A percentile compares a stretch with the other conserved stretches of the same genome.
Evolutionary conservation across 2,888 invertebrate genomes (phyloP).

Genomic region (Matsumyia berberina): DNA sequence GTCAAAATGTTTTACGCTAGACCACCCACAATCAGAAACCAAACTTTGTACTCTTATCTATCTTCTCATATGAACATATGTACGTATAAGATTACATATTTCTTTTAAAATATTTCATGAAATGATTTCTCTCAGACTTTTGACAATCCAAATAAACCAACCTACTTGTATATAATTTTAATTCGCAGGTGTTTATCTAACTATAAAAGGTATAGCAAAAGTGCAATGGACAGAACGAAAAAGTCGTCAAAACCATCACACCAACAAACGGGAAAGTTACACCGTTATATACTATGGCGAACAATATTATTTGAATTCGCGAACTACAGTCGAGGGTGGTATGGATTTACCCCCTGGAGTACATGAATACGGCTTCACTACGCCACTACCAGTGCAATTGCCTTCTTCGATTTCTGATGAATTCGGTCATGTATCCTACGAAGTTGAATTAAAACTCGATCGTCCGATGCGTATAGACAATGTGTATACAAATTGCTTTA

Average conservation of each 20-base stretch:
- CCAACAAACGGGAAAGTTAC: conserved; percentile 55
- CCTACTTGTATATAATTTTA: no score
- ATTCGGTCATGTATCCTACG: conserved; percentile 56
- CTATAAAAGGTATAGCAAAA: conserved; percentile 77
- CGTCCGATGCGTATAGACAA: conserved; percentile 55
- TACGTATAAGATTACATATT: no score
- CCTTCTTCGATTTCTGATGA: conserved; percentile 75
- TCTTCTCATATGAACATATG: no score
- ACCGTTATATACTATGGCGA: conserved; percentile 66
- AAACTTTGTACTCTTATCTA: no score
- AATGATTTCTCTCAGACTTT: no score
- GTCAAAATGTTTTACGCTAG: no score
- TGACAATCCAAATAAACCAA: no score
- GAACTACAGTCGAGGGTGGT: conserved; percentile 59
- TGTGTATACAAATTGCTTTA: conserved; percentile 48
- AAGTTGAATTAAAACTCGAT: conserved; percentile 65
- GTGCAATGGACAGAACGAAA: conserved; percentile 77
- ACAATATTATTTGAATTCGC: conserved; percentile 74
- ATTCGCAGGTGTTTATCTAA: conserved; percentile 75
- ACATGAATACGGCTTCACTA: conserved; percentile 77
- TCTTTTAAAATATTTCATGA: no score
- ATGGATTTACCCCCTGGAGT: conserved; percentile 74
- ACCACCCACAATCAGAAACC: no score
- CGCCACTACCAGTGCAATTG: conserved; percentile 77
- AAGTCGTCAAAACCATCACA: conserved; percentile 56